phyloP scores from a whole-genome alignment of 2,113 vertebrate species.

The Anseranas semipalmata region DNA sequence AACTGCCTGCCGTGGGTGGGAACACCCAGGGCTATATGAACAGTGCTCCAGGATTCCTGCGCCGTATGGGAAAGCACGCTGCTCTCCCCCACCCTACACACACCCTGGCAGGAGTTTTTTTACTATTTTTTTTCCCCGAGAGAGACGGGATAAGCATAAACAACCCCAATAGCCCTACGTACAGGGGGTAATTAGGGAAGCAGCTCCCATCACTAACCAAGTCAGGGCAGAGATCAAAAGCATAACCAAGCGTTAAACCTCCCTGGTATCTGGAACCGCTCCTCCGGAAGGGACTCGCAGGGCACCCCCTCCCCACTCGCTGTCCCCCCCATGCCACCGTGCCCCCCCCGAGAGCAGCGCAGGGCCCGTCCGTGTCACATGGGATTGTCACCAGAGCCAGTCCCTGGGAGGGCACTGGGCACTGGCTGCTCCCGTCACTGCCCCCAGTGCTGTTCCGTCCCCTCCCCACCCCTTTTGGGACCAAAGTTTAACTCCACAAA shows the following conservation, averaged over 20 bases:
- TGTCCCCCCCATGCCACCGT: not conserved
- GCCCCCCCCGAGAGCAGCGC: not conserved
- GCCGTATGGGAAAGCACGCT: constrained; percentile 22
- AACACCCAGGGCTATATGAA: constrained; percentile 54
- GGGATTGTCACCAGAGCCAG: fast-evolving
- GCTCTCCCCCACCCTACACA: constrained; percentile 35
- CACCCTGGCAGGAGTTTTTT: not conserved
- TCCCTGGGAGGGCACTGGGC: not conserved
- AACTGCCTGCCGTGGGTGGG: constrained; percentile 52
- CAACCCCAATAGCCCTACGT: not conserved
- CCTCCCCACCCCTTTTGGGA: not conserved
- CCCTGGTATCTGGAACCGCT: fast-evolving
- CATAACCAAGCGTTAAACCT: not conserved
- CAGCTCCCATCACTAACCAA: not conserved
- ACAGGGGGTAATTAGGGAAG: constrained; percentile 46
- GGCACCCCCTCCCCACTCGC: not conserved
- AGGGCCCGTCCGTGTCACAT: fast-evolving
- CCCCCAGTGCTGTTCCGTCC: not conserved
- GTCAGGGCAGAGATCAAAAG: constrained; percentile 52
- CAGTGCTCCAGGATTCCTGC: not conserved
- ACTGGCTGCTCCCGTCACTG: not conserved
- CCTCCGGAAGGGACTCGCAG: not conserved
- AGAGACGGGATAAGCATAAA: not conserved
- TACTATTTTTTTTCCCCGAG: not conserved
- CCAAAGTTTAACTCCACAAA: not conserved